Evolutionary conservation across 1,140 invertebrate genomes (phyloP).

Genomic region (Ceratina australensis): DNA sequence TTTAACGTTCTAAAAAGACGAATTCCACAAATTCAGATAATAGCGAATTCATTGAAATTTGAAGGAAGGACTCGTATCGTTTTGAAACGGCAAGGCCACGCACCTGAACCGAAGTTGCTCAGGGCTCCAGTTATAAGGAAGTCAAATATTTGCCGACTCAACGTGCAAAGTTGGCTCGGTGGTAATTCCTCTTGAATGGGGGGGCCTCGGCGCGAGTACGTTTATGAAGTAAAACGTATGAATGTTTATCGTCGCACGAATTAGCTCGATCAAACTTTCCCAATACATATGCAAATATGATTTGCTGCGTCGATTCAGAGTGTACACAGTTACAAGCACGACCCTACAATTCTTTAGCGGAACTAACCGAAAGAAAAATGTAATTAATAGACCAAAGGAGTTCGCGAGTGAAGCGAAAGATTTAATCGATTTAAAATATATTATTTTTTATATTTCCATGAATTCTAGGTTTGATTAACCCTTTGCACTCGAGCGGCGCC

Average conservation of each 20-base stretch:
- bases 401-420: too few relatives aligned
- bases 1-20: too few relatives aligned
- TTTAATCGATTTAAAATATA: not conserved
- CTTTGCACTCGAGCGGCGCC: too few relatives aligned
- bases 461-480: too few relatives aligned
- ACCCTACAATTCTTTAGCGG: not conserved
- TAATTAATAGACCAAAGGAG: not conserved
- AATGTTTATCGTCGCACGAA: constrained; percentile 1
- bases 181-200: constrained; percentile 6
- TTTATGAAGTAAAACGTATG: not conserved
- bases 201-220: not conserved
- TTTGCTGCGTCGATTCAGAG: not conserved
- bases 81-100: too few relatives aligned
- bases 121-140: not conserved
- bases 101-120: not conserved
- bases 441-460: too few relatives aligned
- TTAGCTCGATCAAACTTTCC: constrained; percentile 11
- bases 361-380: not conserved
- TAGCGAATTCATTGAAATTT: too few relatives aligned
- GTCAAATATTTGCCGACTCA: constrained; percentile 16
- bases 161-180: constrained; percentile 4
- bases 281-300: constrained; percentile 5
- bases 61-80: not conserved
- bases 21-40: too few relatives aligned
- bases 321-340: not conserved